Evolutionary conservation across 2,888 invertebrate species (phyloP), one percentile per base, ranked within the genome.

Genomic region (Leptinotarsa haldemani): DNA sequence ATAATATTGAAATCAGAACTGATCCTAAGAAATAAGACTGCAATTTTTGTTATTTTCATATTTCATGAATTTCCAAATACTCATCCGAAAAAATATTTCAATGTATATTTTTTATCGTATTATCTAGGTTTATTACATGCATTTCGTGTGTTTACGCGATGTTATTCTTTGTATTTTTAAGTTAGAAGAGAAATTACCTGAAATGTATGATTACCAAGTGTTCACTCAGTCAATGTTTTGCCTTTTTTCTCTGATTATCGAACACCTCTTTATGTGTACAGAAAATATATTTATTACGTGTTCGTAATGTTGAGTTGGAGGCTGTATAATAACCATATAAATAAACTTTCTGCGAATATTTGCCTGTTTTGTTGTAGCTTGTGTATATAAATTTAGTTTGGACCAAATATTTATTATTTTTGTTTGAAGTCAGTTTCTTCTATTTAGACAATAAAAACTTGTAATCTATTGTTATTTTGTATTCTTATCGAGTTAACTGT

Each of bases 301-400:
- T 74, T 75, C 73, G 48, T 77, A 73, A 73, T 69, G 71, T 74
- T 71, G 77, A 69, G 71, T 40, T 53, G 25, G 58, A 70, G 78
- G 79, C 71, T 87, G 87, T 87, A 86, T 84, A 84, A 87, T 87
- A 87, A 87, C 87, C 86, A 86, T 87, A 86, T 86, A 86, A 81
- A 86, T 86, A 86, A 82, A 82, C 79, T 79, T 82, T 82, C 79
- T 80, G 80, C 79, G 79, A 80, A 78, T 80, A 79, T 80, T 79
- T 79, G 78, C 78, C 78, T 76, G 76, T 81, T 78, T 78, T 80
- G 74, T 77, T 67, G 53, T 68, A 61, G 76, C 79, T 81, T 77
- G 73, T 79, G 80, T 81, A 78, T 64, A 80, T 82, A 81, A 74
- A 77, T 74, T 72, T 71, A 73, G 70, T 77, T 77, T 67, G 79